Base-by-base conservation (phyloP, 1,140 invertebrate species). In the Drosophila pandora region DNA sequence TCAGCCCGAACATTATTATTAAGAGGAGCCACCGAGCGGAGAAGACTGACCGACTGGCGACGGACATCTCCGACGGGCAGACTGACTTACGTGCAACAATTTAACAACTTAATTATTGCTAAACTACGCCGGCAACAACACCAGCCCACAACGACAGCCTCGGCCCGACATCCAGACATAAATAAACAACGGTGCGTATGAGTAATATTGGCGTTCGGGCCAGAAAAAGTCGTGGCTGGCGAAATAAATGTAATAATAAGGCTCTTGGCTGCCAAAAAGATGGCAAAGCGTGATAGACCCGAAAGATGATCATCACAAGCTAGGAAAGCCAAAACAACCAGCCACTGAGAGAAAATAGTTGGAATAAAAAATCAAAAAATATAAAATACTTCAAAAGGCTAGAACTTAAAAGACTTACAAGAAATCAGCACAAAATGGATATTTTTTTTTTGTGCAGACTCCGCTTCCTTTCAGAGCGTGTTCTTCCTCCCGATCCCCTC, bases 41-140 rank as follows among this genome's bases (percentile, higher is more conserved):
- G 60, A 60, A 53, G 71, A 25, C 39, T 8, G 7, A 6, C 45
- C 34, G 61, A 49, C 71, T 72, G 58, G 25, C 28, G 55, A 57
- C 43, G 25, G 49, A 50, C 41, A 30, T 56, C 53, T 34, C 50
- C 23, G 49, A 39, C 59, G 71, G 48, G 63, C 60, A 68, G 57
- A 79, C 79, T 88, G 81, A 90, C 81, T 90, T 90, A 82, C 81
- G 82, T 87, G 82, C 87, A 87, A 87, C 82, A 88, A 84, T 90
- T 90, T 90, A 88, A 90, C 88, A 90, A 90, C 88, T 90, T 90
- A 90, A 90, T 90, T 90, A 90, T 90, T 90, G 83, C 88, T 90
- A 90, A 90, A 90, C 88, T 90, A 84, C 80, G 62, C 64, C 75
- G 79, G 61, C 79, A 68, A 68, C 79, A 83, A 49, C 62, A 68